phyloP scores from a whole-genome alignment of 53 echinoderm and acorn worm genomes.

The Zoroaster sp. region DNA sequence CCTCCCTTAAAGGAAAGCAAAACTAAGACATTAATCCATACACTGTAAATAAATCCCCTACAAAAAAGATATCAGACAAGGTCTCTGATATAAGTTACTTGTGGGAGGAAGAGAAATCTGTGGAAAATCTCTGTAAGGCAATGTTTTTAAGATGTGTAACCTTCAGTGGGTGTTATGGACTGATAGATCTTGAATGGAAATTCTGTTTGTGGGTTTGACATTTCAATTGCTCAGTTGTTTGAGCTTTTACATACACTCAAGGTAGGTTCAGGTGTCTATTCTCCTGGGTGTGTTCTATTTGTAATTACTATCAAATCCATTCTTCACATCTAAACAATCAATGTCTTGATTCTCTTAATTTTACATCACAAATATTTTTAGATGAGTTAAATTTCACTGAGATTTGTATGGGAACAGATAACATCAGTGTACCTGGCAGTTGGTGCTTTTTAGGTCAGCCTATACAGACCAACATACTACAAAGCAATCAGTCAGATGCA shows the following conservation, averaged over 20 bases:
- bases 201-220: constrained; percentile 35
- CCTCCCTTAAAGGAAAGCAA: not conserved
- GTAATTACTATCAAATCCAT: not conserved
- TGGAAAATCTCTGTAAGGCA: not conserved
- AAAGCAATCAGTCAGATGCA: constrained; percentile 41
- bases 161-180: constrained; percentile 24
- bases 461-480: not conserved
- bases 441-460: not conserved
- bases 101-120: not conserved
- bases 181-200: not conserved
- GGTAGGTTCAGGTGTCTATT: not conserved
- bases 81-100: not conserved
- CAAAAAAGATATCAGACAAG: not conserved
- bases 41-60: not conserved
- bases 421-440: not conserved
- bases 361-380: not conserved
- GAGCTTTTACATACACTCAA: not conserved
- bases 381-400: not conserved
- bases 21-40: not conserved
- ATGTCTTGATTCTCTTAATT: not conserved
- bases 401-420: constrained; percentile 9
- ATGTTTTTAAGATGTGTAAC: constrained; percentile 16
- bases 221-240: constrained; percentile 5
- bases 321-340: not conserved
- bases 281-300: not conserved